Evolutionary conservation across 2,113 vertebrate species (phyloP).

Genomic region (Saimiri boliviensis): DNA sequence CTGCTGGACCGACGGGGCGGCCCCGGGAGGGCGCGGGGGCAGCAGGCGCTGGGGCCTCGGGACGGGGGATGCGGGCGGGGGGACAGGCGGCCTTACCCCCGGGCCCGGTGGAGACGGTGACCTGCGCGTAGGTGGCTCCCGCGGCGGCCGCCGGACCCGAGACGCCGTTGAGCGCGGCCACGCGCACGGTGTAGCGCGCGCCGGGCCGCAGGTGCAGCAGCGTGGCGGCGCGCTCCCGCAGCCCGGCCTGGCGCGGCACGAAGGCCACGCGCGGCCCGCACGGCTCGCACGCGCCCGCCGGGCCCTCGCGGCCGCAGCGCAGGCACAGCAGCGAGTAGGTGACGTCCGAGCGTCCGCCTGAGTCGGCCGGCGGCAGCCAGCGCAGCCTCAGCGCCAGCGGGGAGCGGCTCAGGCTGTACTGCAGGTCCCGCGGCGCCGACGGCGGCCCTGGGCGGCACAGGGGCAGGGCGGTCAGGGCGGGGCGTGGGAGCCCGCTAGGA

Average conservation of each 20-base stretch:
- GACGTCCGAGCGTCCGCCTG: constrained; percentile 91
- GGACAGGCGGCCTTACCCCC: constrained; percentile 84
- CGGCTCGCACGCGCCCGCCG: constrained; percentile 85
- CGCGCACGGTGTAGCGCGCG: constrained; percentile 93
- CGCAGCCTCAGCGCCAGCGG: constrained; percentile 90
- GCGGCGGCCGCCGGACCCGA: constrained; percentile 87
- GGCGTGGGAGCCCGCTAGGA: no score
- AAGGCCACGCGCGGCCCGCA: constrained; percentile 92
- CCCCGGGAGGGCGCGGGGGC: neutral
- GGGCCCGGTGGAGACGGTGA: constrained; percentile 90
- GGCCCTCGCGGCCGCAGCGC: constrained; percentile 81
- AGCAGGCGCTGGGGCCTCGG: neutral
- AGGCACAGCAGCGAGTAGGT: constrained; percentile 93
- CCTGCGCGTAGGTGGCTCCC: constrained; percentile 89
- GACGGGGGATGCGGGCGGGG: neutral
- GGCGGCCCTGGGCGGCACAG: constrained; percentile 87
- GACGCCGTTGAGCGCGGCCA: constrained; percentile 93
- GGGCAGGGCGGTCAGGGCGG: neutral
- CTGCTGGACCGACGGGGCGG: neutral
- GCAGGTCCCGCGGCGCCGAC: constrained; percentile 91
- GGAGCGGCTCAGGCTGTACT: constrained; percentile 92
- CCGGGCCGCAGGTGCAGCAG: constrained; percentile 94
- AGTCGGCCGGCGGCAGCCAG: constrained; percentile 90
- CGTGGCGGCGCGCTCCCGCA: constrained; percentile 91
- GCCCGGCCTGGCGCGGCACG: constrained; percentile 93